Evolutionary conservation across 1,140 invertebrate genomes (phyloP).

Genomic region (Amyelois transitella): DNA sequence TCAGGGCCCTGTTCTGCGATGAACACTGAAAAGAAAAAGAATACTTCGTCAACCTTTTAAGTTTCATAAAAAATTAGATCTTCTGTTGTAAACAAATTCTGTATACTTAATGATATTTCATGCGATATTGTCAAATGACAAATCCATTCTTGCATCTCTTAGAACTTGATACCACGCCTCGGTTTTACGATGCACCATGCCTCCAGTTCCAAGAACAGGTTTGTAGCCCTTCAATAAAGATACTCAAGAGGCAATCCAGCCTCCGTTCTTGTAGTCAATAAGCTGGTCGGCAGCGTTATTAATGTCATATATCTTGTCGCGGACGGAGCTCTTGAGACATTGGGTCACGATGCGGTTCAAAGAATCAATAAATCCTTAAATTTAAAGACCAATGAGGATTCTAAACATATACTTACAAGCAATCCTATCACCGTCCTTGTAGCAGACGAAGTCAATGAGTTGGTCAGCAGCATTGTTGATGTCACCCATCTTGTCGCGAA

Average conservation of each 20-base stretch:
- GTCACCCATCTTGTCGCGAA: constrained; percentile 72
- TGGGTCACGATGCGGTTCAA: constrained; percentile 75
- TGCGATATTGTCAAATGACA: no score
- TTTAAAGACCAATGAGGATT: no score
- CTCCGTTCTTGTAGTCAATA: constrained; percentile 82
- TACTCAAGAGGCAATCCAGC: constrained; percentile 84
- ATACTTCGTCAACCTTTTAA: background rate
- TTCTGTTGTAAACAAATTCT: no score
- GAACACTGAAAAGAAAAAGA: constrained; percentile 77
- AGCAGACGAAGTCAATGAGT: constrained; percentile 81
- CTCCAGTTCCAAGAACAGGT: no score
- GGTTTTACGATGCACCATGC: no score
- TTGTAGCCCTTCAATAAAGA: no score
- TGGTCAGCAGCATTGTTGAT: constrained; percentile 78
- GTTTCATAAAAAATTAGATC: no score
- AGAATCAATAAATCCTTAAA: no score
- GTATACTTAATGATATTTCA: no score
- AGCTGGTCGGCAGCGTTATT: constrained; percentile 79
- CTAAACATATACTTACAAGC: constrained; percentile 76
- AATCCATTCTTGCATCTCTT: no score
- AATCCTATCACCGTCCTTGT: constrained; percentile 86
- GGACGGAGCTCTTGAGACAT: constrained; percentile 77
- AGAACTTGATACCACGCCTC: no score
- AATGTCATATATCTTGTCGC: constrained; percentile 70
- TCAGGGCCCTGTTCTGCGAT: constrained; percentile 85